Evolutionary conservation across 2,888 invertebrate species (phyloP), one percentile per base, ranked within the genome.

Genomic region (Sarcophaga variegata): DNA sequence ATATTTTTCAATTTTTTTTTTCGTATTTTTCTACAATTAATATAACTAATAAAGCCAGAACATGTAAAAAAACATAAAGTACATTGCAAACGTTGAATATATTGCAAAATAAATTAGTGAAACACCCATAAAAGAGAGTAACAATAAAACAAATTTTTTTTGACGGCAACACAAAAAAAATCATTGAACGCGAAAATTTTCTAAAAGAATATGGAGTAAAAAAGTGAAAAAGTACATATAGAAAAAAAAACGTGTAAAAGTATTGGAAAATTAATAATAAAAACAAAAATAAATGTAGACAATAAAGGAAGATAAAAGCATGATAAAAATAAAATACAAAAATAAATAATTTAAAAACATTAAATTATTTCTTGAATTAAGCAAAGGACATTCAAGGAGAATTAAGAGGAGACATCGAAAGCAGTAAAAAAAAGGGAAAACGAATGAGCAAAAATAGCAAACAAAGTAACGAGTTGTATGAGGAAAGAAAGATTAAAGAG

Each of bases 121-220:
- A 14, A 25, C n/a, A 64, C n/a, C 37, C n/a, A 49, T 45, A 49
- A 54, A 62, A 70, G 20, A 45, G 45, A 12, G 17, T n/a, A 14
- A 67, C 49, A 80, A 54, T 20, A 78, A 76, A 71, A 37, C 37
- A 37, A 37, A 37, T 37, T 37, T 37, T 27, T 12, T 54, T 47
- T 60, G 74, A 67, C 74, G 54, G 79, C 69, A 62, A 17, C 59
- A 22, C 59, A 20, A 64, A 81, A 83, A 82, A 75, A 87, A 78
- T 78, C 54, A 81, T 77, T 87, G 67, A 86, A 86, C 75, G 81
- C 86, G 69, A 83, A 83, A 86, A 83, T 80, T 67, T 72, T 83
- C 47, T 71, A 25, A 83, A 82, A 83, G 81, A 83, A 83, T 81
- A 81, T 83, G 86, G 74, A 67, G 76, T 86, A 80, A 83, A 59